A percentile compares a stretch with the other conserved stretches of the same genome.
These are phyloP conservation scores for Danio albolineatus DNA, from an alignment of 2,797 vertebrate species.

Conservation along the genomic window DNA sequence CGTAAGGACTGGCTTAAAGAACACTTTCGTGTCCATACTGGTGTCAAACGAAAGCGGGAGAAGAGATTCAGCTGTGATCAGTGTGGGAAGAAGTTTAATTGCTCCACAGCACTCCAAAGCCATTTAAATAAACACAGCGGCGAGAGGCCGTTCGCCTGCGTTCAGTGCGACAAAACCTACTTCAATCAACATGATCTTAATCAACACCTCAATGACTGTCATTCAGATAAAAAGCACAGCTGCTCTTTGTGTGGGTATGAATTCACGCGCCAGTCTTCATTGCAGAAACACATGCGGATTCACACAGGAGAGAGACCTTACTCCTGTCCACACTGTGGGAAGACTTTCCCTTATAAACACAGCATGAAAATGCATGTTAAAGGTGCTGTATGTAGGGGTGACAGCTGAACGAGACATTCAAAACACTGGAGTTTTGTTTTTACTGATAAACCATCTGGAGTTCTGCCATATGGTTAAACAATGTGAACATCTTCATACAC, in stretches of 20 bases:
- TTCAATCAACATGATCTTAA: background rate
- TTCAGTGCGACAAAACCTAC: conserved; percentile 1
- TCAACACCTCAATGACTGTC: background rate
- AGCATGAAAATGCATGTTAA: background rate
- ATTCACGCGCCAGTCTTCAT: background rate
- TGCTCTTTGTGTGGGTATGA: background rate
- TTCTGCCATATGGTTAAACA: too few species aligned
- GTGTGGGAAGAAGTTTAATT: background rate
- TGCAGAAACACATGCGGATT: conserved; percentile 17
- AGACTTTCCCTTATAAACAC: conserved; percentile 16
- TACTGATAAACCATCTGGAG: too few species aligned
- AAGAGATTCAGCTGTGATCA: conserved; percentile 10
- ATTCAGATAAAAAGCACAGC: background rate
- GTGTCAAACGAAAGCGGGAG: background rate
- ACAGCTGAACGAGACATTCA: too few species aligned
- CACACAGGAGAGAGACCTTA: conserved; percentile 30
- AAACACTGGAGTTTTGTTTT: too few species aligned
- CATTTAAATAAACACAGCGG: conserved; percentile 23
- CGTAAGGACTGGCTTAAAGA: conserved; percentile 25
- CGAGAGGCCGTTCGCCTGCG: conserved; percentile 17
- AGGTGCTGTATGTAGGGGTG: too few species aligned
- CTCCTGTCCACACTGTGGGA: conserved; percentile 18
- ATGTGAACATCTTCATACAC: too few species aligned
- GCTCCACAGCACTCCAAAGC: background rate
- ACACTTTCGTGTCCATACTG: conserved; percentile 24